These are phyloP conservation scores for Eremobia ochroleuca DNA, from an alignment of 2,888 invertebrate genomes.

Conservation along the genomic window DNA sequence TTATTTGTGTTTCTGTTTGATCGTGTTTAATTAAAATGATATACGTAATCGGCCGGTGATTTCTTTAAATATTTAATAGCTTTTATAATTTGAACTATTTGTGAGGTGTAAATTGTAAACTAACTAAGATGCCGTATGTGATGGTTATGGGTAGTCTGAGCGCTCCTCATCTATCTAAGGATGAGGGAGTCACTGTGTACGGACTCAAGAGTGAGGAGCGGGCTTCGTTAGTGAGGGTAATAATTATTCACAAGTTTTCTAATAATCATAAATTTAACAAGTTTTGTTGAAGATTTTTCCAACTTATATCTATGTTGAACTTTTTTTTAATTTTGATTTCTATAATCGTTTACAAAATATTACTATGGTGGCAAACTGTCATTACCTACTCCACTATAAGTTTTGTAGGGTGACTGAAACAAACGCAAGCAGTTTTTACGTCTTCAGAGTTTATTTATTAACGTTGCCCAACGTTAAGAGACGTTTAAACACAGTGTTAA, in stretches of 20 bases:
- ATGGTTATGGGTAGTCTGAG: slow-evolving; percentile 89
- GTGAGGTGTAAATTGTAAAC: slow-evolving; percentile 56
- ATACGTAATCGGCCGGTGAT: slow-evolving; percentile 74
- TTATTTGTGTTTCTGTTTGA: slow-evolving; percentile 31
- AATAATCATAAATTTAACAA: too few species aligned
- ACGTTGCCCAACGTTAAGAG: too few species aligned
- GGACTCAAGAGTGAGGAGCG: slow-evolving; percentile 89
- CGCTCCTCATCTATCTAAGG: slow-evolving; percentile 86
- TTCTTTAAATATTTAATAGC: slow-evolving; percentile 27
- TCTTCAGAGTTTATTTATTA: too few species aligned
- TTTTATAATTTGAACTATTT: slow-evolving; percentile 46
- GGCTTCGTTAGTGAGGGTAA: slow-evolving; percentile 78
- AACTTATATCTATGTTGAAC: not conserved
- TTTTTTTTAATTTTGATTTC: not conserved
- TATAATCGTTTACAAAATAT: too few species aligned
- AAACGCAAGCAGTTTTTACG: not conserved
- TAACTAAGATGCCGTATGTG: slow-evolving; percentile 86
- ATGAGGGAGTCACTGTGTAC: slow-evolving; percentile 88
- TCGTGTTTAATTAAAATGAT: slow-evolving; percentile 75
- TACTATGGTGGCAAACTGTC: too few species aligned
- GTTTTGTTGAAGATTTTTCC: not conserved
- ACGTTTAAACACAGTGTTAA: too few species aligned
- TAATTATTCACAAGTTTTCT: not conserved
- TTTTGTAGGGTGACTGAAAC: not conserved
- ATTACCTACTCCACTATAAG: too few species aligned